phyloP scores from a whole-genome alignment of 2,888 invertebrate genomes.

The Leucophenga maculata region DNA sequence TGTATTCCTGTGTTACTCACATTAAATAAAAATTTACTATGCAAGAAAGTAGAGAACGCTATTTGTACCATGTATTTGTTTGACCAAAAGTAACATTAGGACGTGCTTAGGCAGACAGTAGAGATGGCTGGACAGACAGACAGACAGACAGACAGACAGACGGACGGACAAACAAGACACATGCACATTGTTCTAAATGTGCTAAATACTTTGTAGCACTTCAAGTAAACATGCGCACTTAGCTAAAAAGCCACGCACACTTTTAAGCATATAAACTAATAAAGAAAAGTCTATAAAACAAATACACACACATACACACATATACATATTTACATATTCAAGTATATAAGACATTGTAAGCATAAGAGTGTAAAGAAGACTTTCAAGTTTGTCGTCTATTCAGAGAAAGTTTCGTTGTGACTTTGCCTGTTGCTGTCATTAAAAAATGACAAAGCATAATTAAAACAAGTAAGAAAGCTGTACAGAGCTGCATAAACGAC shows the following conservation, averaged over 20 bases:
- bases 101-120: too few relatives aligned
- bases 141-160: not conserved
- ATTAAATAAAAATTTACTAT: constrained; percentile 20
- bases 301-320: not conserved
- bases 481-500: too few relatives aligned
- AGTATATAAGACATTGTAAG: too few relatives aligned
- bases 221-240: not conserved
- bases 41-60: not conserved
- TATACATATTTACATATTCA: not conserved
- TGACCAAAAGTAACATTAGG: not conserved
- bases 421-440: constrained; percentile 37
- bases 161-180: not conserved
- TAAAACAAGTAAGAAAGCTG: constrained; percentile 60
- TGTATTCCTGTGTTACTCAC: not conserved
- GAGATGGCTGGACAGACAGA: too few relatives aligned
- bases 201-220: not conserved
- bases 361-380: too few relatives aligned
- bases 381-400: constrained; percentile 2
- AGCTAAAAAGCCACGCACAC: not conserved
- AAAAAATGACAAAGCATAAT: constrained; percentile 57
- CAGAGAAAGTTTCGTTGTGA: not conserved
- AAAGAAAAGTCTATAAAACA: not conserved
- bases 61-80: too few relatives aligned
- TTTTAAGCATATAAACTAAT: constrained; percentile 7
- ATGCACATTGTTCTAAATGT: too few relatives aligned